Percentiles rank a stretch among this genome's conserved stretches.
These are phyloP conservation scores for Sarcoramphus papa DNA, from an alignment of 2,797 vertebrate genomes.

Conservation along the genomic window DNA sequence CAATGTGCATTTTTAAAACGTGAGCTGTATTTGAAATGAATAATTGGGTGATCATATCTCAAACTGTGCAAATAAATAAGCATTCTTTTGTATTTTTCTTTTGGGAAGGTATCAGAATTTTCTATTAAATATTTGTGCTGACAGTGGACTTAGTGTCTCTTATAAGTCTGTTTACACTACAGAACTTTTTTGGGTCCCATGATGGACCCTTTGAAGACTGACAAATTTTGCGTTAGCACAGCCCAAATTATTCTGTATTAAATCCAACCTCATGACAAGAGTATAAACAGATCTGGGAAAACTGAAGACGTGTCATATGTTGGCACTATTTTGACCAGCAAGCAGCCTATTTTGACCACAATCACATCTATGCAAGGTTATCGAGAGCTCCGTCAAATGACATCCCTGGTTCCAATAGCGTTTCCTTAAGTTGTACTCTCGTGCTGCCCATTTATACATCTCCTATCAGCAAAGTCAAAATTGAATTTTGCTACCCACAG, in stretches of 20 bases:
- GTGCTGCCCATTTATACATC: not conserved
- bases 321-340: not conserved
- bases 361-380: not conserved
- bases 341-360: not conserved
- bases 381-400: not conserved
- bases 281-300: not conserved
- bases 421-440: not conserved
- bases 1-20: not conserved
- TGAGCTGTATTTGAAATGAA: not conserved
- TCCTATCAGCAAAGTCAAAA: not conserved
- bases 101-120: not conserved
- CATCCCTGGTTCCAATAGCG: not conserved
- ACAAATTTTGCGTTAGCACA: not conserved
- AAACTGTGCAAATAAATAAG: not conserved
- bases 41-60: not conserved
- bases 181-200: not conserved
- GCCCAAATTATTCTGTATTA: not conserved
- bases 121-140: not conserved
- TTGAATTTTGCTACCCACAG: not conserved
- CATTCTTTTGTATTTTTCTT: not conserved
- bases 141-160: not conserved
- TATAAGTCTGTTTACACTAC: not conserved
- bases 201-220: not conserved
- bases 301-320: not conserved
- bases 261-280: not conserved